Percentiles rank a stretch among this genome's conserved stretches.
These are phyloP conservation scores for Eudasyphora cyanicolor DNA, from an alignment of 2,888 invertebrate genomes.

Conservation along the genomic window DNA sequence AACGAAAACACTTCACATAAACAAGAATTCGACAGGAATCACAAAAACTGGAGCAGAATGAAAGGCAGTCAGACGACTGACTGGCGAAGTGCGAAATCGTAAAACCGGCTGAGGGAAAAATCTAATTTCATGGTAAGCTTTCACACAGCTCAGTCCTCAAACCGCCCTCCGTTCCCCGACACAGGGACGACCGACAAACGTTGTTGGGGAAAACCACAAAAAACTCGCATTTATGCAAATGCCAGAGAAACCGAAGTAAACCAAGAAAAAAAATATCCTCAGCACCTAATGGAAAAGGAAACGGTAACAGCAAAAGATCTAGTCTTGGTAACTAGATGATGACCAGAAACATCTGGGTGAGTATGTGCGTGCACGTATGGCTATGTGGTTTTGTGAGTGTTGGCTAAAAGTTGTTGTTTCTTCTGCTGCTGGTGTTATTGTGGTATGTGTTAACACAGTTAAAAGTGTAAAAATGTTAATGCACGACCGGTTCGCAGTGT, in stretches of 20 bases:
- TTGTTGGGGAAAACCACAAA: background rate
- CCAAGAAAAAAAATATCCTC: background rate
- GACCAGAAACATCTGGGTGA: conserved; percentile 34
- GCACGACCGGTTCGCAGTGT: background rate
- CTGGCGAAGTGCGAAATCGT: conserved; percentile 14
- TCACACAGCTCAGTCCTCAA: conserved; percentile 22
- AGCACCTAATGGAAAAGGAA: background rate
- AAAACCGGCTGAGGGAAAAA: conserved; percentile 22
- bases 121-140: conserved; percentile 37
- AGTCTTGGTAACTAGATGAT: conserved; percentile 55
- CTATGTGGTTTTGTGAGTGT: conserved; percentile 8
- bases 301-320: conserved; percentile 2
- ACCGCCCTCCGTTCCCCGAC: background rate
- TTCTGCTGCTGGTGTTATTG: background rate
- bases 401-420: too few species aligned
- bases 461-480: conserved; percentile 52
- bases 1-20: conserved; percentile 27
- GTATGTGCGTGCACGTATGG: conserved; percentile 10
- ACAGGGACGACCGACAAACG: background rate
- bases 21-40: too few species aligned
- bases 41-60: conserved; percentile 27
- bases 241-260: background rate
- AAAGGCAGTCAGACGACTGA: conserved; percentile 10
- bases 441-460: conserved; percentile 8
- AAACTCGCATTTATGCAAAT: conserved; percentile 30